Evolutionary conservation across 2,888 invertebrate species (phyloP).

Genomic region (Machimus atricapillus): DNA sequence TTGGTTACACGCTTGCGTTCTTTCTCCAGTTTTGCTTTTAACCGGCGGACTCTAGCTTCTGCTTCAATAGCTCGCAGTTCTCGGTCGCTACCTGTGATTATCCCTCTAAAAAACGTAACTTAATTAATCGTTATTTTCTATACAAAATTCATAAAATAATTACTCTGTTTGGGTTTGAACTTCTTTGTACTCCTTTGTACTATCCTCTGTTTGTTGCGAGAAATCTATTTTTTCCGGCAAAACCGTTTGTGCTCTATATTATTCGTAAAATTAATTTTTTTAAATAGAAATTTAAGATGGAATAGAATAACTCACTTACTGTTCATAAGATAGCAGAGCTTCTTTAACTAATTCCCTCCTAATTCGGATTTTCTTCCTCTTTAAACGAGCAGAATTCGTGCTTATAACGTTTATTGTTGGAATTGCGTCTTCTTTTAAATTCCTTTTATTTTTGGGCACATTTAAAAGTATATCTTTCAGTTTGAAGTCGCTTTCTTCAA

Average conservation of each 20-base stretch:
- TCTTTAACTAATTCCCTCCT: background rate
- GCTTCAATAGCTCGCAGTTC: background rate
- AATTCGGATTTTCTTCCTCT: background rate
- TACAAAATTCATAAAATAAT: background rate
- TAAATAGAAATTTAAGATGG: background rate
- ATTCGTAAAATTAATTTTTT: background rate
- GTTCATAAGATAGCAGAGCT: background rate
- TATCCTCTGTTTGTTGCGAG: background rate
- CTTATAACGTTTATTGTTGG: background rate
- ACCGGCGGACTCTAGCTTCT: background rate
- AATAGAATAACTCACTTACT: background rate
- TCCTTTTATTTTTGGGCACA: background rate
- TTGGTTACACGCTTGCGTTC: background rate
- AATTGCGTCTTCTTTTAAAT: background rate
- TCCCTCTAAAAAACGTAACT: background rate
- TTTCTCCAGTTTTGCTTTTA: background rate
- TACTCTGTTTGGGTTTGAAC: background rate
- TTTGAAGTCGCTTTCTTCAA: background rate
- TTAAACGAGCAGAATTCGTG: background rate
- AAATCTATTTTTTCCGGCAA: background rate
- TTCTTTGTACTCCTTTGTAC: background rate
- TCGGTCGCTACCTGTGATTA: background rate
- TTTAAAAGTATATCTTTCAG: background rate
- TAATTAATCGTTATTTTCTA: background rate
- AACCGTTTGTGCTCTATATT: background rate